These are phyloP conservation scores for Muricea muricata DNA, from an alignment of 92 coral and sea anemone species.

Conservation along the genomic window DNA sequence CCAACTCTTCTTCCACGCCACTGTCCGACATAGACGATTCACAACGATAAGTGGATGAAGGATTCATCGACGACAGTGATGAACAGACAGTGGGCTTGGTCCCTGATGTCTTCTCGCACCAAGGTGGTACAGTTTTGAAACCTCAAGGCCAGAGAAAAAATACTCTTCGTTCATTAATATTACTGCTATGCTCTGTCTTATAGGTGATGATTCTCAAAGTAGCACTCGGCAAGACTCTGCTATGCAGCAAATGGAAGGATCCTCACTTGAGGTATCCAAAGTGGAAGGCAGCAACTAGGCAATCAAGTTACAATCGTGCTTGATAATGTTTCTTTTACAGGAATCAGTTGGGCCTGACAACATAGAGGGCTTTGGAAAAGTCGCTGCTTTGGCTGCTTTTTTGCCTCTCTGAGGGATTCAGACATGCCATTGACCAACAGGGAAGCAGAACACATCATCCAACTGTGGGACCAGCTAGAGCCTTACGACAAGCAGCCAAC, in stretches of 20 bases:
- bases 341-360: constrained; percentile 65
- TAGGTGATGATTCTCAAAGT: constrained; percentile 43
- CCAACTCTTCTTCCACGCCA: constrained; percentile 49
- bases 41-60: constrained; percentile 62
- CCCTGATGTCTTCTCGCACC: constrained; percentile 30
- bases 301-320: background rate
- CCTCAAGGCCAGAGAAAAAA: background rate
- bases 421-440: constrained; percentile 36
- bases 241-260: constrained; percentile 37
- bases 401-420: constrained; percentile 46
- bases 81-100: constrained; percentile 54
- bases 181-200: background rate
- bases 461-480: constrained; percentile 59
- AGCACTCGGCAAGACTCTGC: constrained; percentile 9
- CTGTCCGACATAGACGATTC: constrained; percentile 50
- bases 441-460: constrained; percentile 52
- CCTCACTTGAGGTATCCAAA: constrained; percentile 29
- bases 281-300: background rate
- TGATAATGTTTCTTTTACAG: constrained; percentile 13
- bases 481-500: constrained; percentile 55
- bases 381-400: constrained; percentile 52
- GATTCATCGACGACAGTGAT: constrained; percentile 41
- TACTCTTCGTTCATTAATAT: background rate
- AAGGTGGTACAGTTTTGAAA: constrained; percentile 2
- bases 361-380: constrained; percentile 56